These are phyloP conservation scores for Tethya wilhelma DNA, from an alignment of 37 sponge, comb jelly and placozoan genomes.

Conservation along the genomic window DNA sequence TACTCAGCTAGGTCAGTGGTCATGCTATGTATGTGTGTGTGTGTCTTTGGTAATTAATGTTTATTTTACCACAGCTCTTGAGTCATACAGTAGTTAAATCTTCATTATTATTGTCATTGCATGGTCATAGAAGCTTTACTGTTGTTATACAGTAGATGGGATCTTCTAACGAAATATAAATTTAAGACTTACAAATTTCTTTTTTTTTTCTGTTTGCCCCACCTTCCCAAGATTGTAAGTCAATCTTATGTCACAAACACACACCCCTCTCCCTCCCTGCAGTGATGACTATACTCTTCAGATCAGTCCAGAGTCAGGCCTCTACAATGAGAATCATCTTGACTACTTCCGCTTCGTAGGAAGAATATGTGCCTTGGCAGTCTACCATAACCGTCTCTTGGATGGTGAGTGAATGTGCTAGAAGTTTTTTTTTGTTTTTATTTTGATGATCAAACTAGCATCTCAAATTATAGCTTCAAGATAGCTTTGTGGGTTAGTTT, in stretches of 20 bases:
- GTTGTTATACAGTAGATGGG: neutral
- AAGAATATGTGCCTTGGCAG: slow-evolving; percentile 95
- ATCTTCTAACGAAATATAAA: neutral
- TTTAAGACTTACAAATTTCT: neutral
- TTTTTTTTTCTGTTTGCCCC: neutral
- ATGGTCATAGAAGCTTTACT: no score
- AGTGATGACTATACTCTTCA: slow-evolving; percentile 99
- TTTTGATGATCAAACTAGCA: no score
- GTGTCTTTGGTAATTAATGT: neutral
- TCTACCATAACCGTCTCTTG: slow-evolving; percentile 94
- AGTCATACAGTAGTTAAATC: neutral
- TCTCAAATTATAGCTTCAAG: no score
- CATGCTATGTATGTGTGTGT: neutral
- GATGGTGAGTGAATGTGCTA: slow-evolving; percentile 77
- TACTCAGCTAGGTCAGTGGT: slow-evolving; percentile 91
- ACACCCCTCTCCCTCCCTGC: neutral
- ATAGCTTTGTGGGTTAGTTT: neutral
- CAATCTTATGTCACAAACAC: no score
- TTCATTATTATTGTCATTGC: no score
- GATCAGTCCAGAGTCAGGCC: slow-evolving; percentile 95
- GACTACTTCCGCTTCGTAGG: slow-evolving; percentile 94
- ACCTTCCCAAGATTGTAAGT: no score
- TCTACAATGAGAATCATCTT: slow-evolving; percentile 90
- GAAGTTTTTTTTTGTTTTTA: no score
- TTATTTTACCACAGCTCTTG: neutral